Evolutionary conservation across 1,140 invertebrate genomes (phyloP).

Genomic region (Drosophila lacteicornis): DNA sequence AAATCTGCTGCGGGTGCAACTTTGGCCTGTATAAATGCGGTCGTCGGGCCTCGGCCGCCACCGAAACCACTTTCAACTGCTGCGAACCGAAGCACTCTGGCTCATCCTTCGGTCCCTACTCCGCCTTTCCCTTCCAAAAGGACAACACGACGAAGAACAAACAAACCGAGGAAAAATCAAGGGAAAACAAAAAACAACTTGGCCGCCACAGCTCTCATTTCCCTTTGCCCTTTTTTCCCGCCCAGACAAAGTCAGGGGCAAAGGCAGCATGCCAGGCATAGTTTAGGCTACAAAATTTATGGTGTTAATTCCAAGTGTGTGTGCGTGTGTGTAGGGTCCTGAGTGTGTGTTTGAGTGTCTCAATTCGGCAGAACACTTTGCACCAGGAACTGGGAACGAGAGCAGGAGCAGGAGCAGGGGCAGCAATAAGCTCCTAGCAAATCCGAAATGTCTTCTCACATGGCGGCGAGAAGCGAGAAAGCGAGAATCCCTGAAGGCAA

Average conservation of each 20-base stretch:
- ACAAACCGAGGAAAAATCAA: constrained; percentile 27
- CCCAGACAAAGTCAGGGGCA: constrained; percentile 16
- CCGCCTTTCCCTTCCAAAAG: constrained; percentile 14
- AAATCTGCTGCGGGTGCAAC: constrained; percentile 77
- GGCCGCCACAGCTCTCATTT: constrained; percentile 23
- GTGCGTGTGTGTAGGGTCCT: constrained; percentile 10
- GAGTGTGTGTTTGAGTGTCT: constrained; percentile 43
- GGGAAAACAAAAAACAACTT: constrained; percentile 25
- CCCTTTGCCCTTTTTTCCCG: background rate
- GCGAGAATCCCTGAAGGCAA: background rate
- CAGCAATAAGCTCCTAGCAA: constrained; percentile 48
- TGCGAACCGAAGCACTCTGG: constrained; percentile 60
- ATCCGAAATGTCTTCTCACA: constrained; percentile 56
- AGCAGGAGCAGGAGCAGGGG: constrained; percentile 1
- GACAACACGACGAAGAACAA: constrained; percentile 25
- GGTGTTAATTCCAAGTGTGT: constrained; percentile 73
- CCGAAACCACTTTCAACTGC: constrained; percentile 62
- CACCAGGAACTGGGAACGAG: constrained; percentile 20
- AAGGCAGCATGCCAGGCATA: constrained; percentile 65
- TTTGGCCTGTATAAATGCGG: constrained; percentile 67
- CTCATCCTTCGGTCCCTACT: constrained; percentile 21
- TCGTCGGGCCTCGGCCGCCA: constrained; percentile 13
- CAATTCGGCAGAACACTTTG: constrained; percentile 61
- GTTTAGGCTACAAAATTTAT: constrained; percentile 76
- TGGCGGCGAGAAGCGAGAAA: constrained; percentile 12